Evolutionary conservation across 1,140 invertebrate species (phyloP).

Genomic region (Cataglyphis hispanica): DNA sequence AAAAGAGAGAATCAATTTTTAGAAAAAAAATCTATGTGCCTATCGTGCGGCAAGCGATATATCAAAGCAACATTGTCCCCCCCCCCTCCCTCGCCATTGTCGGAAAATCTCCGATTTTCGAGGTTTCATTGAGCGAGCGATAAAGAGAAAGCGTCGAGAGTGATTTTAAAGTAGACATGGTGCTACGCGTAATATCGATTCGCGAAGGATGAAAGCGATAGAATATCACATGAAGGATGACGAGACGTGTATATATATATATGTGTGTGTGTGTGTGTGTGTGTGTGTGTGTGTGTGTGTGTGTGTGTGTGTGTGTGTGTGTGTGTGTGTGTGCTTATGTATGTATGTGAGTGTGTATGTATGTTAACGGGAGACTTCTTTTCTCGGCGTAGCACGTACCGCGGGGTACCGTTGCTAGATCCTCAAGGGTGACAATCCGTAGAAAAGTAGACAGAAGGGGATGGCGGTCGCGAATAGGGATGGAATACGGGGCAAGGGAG

Average conservation of each 20-base stretch:
- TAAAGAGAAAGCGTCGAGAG: constrained; percentile 54
- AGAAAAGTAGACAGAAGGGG: constrained; percentile 48
- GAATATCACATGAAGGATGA: constrained; percentile 35
- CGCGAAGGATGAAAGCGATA: constrained; percentile 49
- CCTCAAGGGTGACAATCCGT: constrained; percentile 44
- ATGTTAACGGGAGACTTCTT: constrained; percentile 6
- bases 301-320: not conserved
- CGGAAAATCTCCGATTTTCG: constrained; percentile 28
- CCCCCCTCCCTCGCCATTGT: constrained; percentile 21
- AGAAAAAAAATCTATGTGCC: not conserved
- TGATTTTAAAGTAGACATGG: constrained; percentile 61
- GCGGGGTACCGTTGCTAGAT: constrained; percentile 53
- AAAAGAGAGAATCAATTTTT: not conserved
- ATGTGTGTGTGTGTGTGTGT: not conserved
- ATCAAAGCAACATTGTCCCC: constrained; percentile 28
- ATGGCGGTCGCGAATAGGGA: constrained; percentile 21
- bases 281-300: no score
- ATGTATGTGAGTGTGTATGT: no score
- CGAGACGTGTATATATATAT: not conserved
- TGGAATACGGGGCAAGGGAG: constrained; percentile 49
- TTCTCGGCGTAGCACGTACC: constrained; percentile 37
- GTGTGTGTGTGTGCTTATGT: no score
- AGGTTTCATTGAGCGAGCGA: constrained; percentile 18
- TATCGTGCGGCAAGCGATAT: constrained; percentile 25
- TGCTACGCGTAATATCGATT: constrained; percentile 57